phyloP scores from a whole-genome alignment of 2,797 vertebrate species.

The Cheirogaleus major region DNA sequence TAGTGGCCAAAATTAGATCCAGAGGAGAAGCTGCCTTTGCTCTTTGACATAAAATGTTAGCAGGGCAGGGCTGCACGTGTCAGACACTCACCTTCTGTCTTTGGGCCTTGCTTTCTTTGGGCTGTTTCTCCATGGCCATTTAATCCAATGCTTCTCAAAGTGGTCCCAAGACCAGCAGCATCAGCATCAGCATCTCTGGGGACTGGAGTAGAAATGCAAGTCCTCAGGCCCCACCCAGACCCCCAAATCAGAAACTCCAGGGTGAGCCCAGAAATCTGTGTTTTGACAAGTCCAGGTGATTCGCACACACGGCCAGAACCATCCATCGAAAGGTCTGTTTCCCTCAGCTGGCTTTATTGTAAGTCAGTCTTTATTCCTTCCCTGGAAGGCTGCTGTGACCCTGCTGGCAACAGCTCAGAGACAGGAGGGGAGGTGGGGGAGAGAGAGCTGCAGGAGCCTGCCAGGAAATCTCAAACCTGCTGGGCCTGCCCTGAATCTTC shows the following conservation, averaged over 20 bases:
- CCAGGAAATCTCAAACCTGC: neutral
- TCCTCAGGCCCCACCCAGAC: neutral
- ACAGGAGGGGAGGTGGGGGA: neutral
- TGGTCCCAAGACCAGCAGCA: neutral
- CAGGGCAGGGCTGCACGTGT: neutral
- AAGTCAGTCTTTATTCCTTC: neutral
- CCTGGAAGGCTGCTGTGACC: neutral
- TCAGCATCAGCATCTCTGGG: neutral
- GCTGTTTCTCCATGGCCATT: neutral
- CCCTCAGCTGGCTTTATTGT: neutral
- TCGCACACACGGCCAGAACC: neutral
- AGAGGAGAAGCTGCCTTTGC: neutral
- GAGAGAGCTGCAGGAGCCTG: neutral
- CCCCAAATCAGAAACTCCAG: neutral
- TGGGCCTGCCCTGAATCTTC: neutral
- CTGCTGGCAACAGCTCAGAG: neutral
- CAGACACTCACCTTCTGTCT: rapidly evolving
- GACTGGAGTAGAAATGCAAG: neutral
- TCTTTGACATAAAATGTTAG: neutral
- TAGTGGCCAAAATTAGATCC: neutral
- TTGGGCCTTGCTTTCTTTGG: neutral
- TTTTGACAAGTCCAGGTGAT: neutral
- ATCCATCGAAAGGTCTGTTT: too few species aligned
- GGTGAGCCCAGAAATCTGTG: neutral
- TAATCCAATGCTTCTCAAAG: neutral